Percentiles rank a stretch among this genome's conserved stretches.
Conservation (phyloP, 2,888 invertebrate species). For the Psylliodes chrysocephalus region DNA sequence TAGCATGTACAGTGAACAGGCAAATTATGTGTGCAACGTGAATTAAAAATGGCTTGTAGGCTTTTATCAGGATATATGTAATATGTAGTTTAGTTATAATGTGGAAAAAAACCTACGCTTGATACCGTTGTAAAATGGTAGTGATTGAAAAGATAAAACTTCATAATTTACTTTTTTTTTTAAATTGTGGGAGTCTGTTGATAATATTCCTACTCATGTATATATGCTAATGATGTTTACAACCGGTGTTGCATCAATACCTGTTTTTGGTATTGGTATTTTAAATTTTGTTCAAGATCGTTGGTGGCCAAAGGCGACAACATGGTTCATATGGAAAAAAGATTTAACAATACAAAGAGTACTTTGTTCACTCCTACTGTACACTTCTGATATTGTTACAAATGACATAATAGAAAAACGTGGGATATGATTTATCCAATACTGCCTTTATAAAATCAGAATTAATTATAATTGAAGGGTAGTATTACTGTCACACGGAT, state of each 20-base stretch:
- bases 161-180: not conserved
- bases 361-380: no score
- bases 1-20: not conserved
- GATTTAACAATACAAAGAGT: no score
- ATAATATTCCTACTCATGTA: not conserved
- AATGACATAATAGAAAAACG: no score
- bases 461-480: no score
- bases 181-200: not conserved
- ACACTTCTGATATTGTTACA: no score
- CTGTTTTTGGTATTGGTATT: not conserved
- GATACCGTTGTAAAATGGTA: not conserved
- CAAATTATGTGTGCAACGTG: not conserved
- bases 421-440: no score
- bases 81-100: not conserved
- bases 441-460: no score
- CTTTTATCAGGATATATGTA: slow-evolving; percentile 1
- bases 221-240: not conserved
- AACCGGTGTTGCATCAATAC: not conserved
- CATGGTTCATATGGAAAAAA: no score
- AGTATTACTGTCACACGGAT: no score
- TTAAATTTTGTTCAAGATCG: not conserved
- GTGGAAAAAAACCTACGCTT: not conserved
- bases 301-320: not conserved
- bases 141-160: not conserved
- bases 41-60: not conserved